Percentiles rank a stretch among this genome's conserved stretches.
Conservation (phyloP, 2,113 vertebrate genomes). For the Circaetus gallicus region DNA sequence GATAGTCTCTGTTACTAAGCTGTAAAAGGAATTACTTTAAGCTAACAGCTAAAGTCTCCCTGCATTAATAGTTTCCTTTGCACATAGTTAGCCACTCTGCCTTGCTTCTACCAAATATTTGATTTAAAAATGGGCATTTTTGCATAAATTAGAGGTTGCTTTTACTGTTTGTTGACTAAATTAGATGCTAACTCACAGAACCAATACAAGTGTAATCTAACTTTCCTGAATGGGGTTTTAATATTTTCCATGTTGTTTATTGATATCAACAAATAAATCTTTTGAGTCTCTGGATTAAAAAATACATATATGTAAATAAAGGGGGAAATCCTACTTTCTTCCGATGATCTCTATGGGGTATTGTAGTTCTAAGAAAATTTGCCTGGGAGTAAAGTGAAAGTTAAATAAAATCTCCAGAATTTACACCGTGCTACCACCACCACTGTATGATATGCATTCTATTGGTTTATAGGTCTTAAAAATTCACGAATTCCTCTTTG, state of each 20-base stretch:
- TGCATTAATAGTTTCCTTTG: background rate
- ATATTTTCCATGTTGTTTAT: background rate
- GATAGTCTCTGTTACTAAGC: background rate
- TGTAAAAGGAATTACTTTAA: background rate
- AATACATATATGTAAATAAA: constrained; percentile 8
- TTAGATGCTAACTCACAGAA: background rate
- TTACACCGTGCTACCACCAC: rapidly evolving
- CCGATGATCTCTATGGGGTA: background rate
- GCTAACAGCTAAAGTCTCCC: background rate
- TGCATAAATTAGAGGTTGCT: background rate
- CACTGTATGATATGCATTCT: background rate
- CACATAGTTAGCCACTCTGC: background rate
- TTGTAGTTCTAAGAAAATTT: background rate
- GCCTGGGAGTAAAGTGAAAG: background rate
- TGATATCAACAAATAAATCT: background rate
- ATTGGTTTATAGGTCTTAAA: background rate
- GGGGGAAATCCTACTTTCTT: background rate
- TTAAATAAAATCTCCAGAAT: background rate
- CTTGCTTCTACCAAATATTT: background rate
- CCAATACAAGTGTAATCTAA: background rate
- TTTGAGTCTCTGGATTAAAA: background rate
- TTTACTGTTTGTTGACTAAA: background rate
- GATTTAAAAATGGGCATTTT: background rate
- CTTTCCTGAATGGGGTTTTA: background rate
- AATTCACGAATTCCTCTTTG: background rate